Conservation (phyloP, 2,797 vertebrate species). For the Phrynocephalus forsythii region DNA sequence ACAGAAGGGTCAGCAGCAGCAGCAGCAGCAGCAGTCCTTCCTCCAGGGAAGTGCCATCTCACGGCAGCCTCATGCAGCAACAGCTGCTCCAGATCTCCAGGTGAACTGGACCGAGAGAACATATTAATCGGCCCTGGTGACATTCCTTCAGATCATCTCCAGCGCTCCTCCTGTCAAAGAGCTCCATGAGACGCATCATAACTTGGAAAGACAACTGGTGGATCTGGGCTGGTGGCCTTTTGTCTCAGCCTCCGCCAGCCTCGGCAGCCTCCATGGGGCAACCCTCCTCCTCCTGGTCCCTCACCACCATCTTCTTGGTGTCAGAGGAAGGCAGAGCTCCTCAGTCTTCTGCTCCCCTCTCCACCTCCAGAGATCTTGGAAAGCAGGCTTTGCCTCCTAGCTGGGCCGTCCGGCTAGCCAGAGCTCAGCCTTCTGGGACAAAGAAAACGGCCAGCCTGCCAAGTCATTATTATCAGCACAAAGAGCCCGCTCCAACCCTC, state of each 20-base stretch:
- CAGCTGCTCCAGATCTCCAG: neutral
- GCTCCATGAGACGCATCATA: neutral
- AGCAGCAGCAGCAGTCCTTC: neutral
- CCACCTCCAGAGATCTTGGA: no score
- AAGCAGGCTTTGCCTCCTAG: no score
- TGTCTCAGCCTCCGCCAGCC: neutral
- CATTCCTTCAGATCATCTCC: constrained; percentile 6
- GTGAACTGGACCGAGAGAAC: neutral
- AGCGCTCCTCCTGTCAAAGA: neutral
- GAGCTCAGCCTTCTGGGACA: no score
- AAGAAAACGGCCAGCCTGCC: no score
- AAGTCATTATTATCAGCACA: no score
- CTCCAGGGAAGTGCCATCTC: neutral
- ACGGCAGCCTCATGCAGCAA: no score
- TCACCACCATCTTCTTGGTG: no score
- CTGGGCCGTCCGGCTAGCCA: no score
- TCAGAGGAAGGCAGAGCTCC: no score
- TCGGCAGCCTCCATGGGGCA: no score
- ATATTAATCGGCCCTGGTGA: neutral
- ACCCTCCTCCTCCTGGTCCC: constrained; percentile 7
- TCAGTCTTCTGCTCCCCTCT: no score
- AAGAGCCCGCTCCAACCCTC: no score
- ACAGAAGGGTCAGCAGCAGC: neutral
- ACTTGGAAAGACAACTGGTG: neutral
- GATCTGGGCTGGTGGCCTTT: neutral